Base-by-base conservation (phyloP, 2,888 invertebrate species). In the Philaethria dido region DNA sequence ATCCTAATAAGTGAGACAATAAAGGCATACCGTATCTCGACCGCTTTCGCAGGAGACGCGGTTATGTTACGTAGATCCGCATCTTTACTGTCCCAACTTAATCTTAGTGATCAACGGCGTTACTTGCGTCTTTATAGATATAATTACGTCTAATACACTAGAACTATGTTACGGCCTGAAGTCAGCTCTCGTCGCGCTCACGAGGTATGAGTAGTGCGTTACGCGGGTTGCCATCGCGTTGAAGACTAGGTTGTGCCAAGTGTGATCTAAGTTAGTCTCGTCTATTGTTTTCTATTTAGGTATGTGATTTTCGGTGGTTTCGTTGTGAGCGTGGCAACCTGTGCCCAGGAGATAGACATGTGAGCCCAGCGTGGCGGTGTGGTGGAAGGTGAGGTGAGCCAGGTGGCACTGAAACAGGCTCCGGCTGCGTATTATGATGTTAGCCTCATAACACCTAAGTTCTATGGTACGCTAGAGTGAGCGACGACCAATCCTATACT, bases 371-470 rank as follows among this genome's bases (percentile, higher is more conserved):
- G 22, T 42, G 22, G 22, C 22, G 20, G 36, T 55, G 39, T 13
- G 39, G 39, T 57, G 57, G 22, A 22, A 39, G 55, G 60, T 42
- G 52, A 39, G 52, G 47, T 57, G 69, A 68, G 64, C 67, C 71
- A 44, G 72, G 77, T 78, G 73, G 76, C 87, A 88, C 88, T 88
- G 89, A 88, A 89, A 89, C 89, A 89, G 89, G 88, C 88, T 84
- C 75, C 57, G 50, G 59, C 57, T 57, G 62, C n/a, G 22, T 55
- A 52, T 29, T 59, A 42, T 69, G 65, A 70, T 45, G 55, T 67
- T 62, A 72, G 62, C 66, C 70, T 60, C 65, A 64, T 66, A 63
- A 71, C 65, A 69, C 20, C 65, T 72, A 70, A 68, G 60, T 64
- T 55, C 65, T 72, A 72, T 68, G 44, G 62, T 54, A 18, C 44